Evolutionary conservation across 2,113 vertebrate genomes (phyloP), one percentile per base, ranked within the genome.

Genomic region (Hemibagrus wyckioides): DNA sequence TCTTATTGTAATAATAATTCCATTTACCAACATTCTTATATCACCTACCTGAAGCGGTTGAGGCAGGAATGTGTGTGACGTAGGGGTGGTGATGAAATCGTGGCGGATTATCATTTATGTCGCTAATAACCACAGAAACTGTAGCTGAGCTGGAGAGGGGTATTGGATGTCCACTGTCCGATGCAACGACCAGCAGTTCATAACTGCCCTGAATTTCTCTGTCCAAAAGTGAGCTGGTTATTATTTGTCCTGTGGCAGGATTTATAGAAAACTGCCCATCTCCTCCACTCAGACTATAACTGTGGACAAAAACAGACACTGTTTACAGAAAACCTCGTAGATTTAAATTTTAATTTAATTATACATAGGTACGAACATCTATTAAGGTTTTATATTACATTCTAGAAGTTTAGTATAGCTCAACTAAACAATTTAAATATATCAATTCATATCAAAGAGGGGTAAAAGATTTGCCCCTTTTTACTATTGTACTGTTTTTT

Each of bases 21-120:
- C 30, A 69, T 36, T 73, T 17, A 82, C 5, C 25, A 30, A 25
- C 2, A 61, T 63, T 50, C 19, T 63, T 28, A 65, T n/a, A 80
- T 28, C 13, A 90, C 88, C 92, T 89, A 99, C 98, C 98, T 96
- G 97, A 91, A 25, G 94, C 67, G 17, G 97, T 95, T 39, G 96
- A 97, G 0, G 97, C 96, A 0, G 98, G 97, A 41, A 99, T 95
- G 7, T 99, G 97, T 1, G 98, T 99, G 91, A 99, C 98, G 0
- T 99, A 99, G 1, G 98, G 98, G 88, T 99, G 97, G 91, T 99
- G 98, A 36, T 98, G 97, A 94, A 99, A 99, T 89, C 94, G 96
- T 4, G 98, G 98, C 0, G 98, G 98, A 90, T 99, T 99, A 91
- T 99, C 98, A 1, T 99, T 99, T 89, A 99, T 95, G 75, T 99